Percentiles rank a stretch among this genome's conserved stretches.
Evolutionary conservation across 37 sponge, comb jelly and placozoan genomes (phyloP).

Genomic region (Halisarca cf. caerulea): DNA sequence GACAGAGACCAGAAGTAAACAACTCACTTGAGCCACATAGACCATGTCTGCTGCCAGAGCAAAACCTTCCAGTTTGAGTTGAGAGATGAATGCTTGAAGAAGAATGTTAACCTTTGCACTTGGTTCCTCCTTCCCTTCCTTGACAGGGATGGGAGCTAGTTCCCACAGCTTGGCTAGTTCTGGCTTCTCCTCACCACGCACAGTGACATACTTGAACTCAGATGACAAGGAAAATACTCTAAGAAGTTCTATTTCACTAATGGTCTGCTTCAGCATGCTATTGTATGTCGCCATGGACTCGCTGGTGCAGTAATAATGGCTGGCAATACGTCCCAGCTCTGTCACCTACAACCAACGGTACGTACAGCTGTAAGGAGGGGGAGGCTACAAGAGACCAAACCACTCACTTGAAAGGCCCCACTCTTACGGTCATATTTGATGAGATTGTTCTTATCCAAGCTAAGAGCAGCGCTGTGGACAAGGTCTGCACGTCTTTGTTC

Average conservation of each 20-base stretch:
- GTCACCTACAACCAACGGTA: slow-evolving; percentile 93
- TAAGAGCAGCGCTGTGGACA: slow-evolving; percentile 94
- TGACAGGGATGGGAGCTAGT: slow-evolving; percentile 96
- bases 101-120: slow-evolving; percentile 98
- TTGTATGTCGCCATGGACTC: slow-evolving; percentile 96
- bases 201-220: slow-evolving; percentile 95
- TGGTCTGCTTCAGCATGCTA: slow-evolving; percentile 90
- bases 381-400: neutral
- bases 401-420: slow-evolving; percentile 85
- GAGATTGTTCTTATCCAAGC: slow-evolving; percentile 86
- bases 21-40: slow-evolving; percentile 86
- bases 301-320: slow-evolving; percentile 93
- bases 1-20: neutral
- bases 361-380: neutral
- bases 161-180: slow-evolving; percentile 93
- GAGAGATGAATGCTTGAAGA: slow-evolving; percentile 97
- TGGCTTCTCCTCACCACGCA: slow-evolving; percentile 98
- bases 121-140: slow-evolving; percentile 97
- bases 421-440: slow-evolving; percentile 95
- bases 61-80: slow-evolving; percentile 97
- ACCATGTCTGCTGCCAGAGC: slow-evolving; percentile 98
- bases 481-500: slow-evolving; percentile 92
- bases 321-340: slow-evolving; percentile 96
- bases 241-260: slow-evolving; percentile 96
- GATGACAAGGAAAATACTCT: slow-evolving; percentile 96